These are phyloP conservation scores for Chloroclystis v-ata DNA, from an alignment of 2,888 invertebrate genomes.

Conservation along the genomic window DNA sequence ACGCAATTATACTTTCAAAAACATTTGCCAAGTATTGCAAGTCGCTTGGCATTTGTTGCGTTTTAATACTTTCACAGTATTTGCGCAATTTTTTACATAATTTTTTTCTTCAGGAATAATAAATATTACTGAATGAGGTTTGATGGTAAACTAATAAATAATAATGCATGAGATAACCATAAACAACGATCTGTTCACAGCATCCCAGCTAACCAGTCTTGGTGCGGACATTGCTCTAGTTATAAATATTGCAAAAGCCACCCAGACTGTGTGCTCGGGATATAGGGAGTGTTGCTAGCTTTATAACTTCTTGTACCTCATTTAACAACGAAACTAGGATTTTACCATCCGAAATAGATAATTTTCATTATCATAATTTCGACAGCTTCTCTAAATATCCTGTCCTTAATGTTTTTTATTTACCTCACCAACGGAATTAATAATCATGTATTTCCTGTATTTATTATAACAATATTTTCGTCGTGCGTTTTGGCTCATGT, in stretches of 20 bases:
- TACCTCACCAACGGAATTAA: no score
- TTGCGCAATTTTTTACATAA: neutral
- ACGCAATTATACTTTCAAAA: constrained; percentile 16
- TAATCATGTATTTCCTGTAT: no score
- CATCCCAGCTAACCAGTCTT: constrained; percentile 13
- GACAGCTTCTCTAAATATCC: no score
- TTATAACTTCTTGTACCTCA: neutral
- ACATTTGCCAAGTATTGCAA: constrained; percentile 16
- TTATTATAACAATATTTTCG: no score
- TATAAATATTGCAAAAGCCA: constrained; percentile 40
- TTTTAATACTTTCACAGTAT: neutral
- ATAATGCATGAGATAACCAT: neutral
- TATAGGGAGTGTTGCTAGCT: constrained; percentile 7
- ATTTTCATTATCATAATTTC: no score
- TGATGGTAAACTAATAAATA: neutral
- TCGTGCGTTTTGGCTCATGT: no score
- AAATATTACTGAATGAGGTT: no score
- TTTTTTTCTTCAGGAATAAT: no score
- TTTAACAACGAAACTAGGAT: neutral
- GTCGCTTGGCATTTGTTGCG: neutral
- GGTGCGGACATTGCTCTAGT: constrained; percentile 32
- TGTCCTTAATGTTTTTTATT: no score
- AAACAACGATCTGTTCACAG: constrained; percentile 2
- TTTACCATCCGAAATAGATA: neutral
- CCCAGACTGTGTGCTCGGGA: no score